Evolutionary conservation across 2,888 invertebrate species (phyloP).

Genomic region (Epistrophe grossulariae): DNA sequence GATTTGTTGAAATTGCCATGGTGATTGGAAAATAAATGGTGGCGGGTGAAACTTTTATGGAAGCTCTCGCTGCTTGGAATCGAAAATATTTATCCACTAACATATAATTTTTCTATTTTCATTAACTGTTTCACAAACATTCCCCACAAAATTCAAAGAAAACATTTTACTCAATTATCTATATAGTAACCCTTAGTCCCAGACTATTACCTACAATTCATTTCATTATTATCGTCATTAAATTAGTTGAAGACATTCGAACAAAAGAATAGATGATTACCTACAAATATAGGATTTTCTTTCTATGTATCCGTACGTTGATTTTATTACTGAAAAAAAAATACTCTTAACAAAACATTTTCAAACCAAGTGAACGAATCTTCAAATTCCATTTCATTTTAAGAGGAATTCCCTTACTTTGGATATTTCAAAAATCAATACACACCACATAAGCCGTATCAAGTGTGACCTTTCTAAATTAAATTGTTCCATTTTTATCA

Average conservation of each 20-base stretch:
- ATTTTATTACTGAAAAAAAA: constrained; percentile 6
- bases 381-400: constrained; percentile 37
- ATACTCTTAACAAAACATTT: not conserved
- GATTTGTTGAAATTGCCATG: too few relatives aligned
- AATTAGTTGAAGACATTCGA: constrained; percentile 13
- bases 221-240: constrained; percentile 34
- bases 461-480: constrained; percentile 75
- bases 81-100: too few relatives aligned
- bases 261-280: constrained; percentile 28
- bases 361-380: not conserved
- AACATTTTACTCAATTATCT: too few relatives aligned
- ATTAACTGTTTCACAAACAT: too few relatives aligned
- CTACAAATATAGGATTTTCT: constrained; percentile 9
- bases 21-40: too few relatives aligned
- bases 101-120: too few relatives aligned
- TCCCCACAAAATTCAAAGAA: too few relatives aligned
- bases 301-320: not conserved
- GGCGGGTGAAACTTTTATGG: too few relatives aligned
- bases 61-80: too few relatives aligned
- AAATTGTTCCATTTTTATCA: constrained; percentile 73
- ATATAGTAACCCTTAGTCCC: not conserved
- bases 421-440: constrained; percentile 61
- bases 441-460: constrained; percentile 73
- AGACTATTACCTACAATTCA: constrained; percentile 9
- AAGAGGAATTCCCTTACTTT: constrained; percentile 46